Base-by-base conservation (phyloP, 2,797 vertebrate genomes). In the Mormyrops attenuatus region DNA sequence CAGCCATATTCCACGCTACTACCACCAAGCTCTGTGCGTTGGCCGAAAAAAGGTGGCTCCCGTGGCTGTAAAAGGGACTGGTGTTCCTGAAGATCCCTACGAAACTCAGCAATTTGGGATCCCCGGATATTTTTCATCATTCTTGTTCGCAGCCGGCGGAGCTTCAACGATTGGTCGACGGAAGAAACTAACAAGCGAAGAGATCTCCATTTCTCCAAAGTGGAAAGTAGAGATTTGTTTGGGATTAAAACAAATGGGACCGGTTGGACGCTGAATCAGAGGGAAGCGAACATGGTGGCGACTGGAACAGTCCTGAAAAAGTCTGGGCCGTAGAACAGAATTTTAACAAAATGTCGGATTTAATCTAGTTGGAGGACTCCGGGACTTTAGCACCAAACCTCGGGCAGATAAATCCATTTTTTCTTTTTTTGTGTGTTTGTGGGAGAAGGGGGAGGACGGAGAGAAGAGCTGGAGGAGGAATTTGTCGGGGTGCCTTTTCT, bases 1-100 rank as follows among this genome's bases (percentile, higher is more conserved):
- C 94, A 94, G 95, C 95, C 95, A 95, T 95, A 95, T 96, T 96
- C 93, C 92, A 85, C 87, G 90, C 84, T 88, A 91, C 91, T 92
- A 90, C 30, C 94, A 93, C 95, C 94, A 94, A 94, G 66, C 73
- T 20, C 66, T 89, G 88, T 80, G 13, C 92, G 85, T 89, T 57
- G 80, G 87, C 53, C 77, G 5, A 47, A 88, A 91, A 60, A 52
- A 50, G 63, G 86, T 63, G 11, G 63, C 60, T 73, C 1, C 20
- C 49, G 50, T 34, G 52, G 50, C 85, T 87, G 69, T 26, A 73
- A 77, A 55, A 53, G 49, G 66, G 89, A 30, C 60, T 30, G 50
- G 38, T 50, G 50, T 73, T 17, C 41, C 41, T 63, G 5, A 47
- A 44, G 73, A 20, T 80, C 73, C 38, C 7, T 20, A 80, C 17